phyloP scores from a whole-genome alignment of 2,113 vertebrate genomes.

The Prionailurus viverrinus region DNA sequence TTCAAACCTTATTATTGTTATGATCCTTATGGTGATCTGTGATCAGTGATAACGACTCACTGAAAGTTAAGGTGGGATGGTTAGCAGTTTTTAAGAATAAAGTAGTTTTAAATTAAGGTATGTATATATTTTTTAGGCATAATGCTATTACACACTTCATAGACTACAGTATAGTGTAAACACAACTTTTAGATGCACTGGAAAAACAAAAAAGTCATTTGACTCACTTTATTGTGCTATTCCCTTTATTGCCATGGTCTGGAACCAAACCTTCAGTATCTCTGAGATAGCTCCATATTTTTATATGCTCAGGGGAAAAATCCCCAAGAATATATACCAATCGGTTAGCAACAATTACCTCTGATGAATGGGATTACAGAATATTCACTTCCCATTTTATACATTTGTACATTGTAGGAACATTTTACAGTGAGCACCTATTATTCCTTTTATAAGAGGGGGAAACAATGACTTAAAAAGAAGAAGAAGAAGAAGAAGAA shows the following conservation, averaged over 20 bases:
- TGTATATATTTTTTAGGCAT: background rate
- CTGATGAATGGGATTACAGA: conserved; percentile 37
- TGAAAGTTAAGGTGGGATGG: background rate
- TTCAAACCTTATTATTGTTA: background rate
- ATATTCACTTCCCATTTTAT: conserved; percentile 59
- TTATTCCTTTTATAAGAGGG: conserved; percentile 66
- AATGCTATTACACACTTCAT: background rate
- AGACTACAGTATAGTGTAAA: background rate
- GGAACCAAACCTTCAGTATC: background rate
- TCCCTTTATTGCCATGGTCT: background rate
- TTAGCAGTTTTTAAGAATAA: background rate
- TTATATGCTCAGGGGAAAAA: background rate
- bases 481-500: conserved; percentile 6
- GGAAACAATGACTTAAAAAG: conserved; percentile 52
- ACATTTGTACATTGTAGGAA: conserved; percentile 44
- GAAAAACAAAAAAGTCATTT: background rate
- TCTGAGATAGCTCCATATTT: background rate
- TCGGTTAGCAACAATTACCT: conserved; percentile 46
- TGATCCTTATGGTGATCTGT: background rate
- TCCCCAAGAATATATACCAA: background rate
- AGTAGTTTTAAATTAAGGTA: background rate
- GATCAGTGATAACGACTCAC: background rate
- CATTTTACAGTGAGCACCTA: conserved; percentile 48
- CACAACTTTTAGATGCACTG: background rate
- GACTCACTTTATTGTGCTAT: background rate